These are phyloP conservation scores for Ridgeia piscesae DNA, from an alignment of 1,140 invertebrate genomes.

Conservation along the genomic window DNA sequence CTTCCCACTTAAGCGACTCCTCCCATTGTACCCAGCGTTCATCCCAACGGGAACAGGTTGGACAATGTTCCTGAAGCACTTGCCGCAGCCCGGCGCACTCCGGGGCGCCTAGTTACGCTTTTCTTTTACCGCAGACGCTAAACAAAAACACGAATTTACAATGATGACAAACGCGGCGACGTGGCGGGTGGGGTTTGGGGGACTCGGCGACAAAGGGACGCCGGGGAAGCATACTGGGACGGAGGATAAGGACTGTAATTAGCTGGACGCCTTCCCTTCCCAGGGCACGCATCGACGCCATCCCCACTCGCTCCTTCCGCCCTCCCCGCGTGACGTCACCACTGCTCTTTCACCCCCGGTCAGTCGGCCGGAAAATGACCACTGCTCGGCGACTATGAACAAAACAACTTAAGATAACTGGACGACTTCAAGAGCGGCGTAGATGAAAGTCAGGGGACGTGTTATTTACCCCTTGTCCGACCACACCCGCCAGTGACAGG, in stretches of 20 bases:
- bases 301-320: neutral
- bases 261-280: neutral
- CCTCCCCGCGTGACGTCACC: neutral
- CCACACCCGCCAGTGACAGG: neutral
- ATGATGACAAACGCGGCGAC: neutral
- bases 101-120: neutral
- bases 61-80: neutral
- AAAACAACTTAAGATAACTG: neutral
- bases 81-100: neutral
- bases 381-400: neutral
- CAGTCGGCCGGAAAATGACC: neutral
- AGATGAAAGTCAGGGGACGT: neutral
- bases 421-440: neutral
- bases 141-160: conserved; percentile 6
- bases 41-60: neutral
- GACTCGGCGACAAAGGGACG: neutral
- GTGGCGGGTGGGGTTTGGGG: neutral
- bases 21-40: neutral
- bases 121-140: neutral
- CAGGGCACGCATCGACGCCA: neutral
- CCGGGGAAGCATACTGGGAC: neutral
- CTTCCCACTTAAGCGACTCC: neutral
- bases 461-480: neutral
- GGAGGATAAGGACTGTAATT: neutral
- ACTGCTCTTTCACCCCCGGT: neutral